phyloP scores from a whole-genome alignment of 2,888 invertebrate species.

The Polymixis lichenea region DNA sequence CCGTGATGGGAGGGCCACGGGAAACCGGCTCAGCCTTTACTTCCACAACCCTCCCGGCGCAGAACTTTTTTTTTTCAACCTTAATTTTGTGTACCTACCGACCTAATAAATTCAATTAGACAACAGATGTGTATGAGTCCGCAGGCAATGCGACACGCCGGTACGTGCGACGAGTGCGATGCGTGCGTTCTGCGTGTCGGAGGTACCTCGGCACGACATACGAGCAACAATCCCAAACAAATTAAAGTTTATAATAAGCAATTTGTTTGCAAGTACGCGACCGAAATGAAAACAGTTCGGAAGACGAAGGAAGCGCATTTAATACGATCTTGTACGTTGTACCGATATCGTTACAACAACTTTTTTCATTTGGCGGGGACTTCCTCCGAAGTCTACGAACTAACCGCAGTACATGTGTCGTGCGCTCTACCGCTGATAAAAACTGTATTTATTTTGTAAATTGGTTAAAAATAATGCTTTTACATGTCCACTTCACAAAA shows the following conservation, averaged over 20 bases:
- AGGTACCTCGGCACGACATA: background rate
- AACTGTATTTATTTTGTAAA: background rate
- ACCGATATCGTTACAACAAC: slow-evolving; percentile 25
- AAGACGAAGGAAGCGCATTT: slow-evolving; percentile 44
- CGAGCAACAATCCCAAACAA: slow-evolving; percentile 35
- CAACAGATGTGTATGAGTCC: too few species aligned
- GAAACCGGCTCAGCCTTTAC: too few species aligned
- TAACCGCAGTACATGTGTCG: background rate
- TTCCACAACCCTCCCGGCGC: too few species aligned
- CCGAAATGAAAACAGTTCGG: slow-evolving; percentile 38
- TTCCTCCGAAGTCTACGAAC: slow-evolving; percentile 5
- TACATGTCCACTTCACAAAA: background rate
- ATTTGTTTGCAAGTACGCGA: slow-evolving; percentile 58
- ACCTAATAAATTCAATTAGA: background rate
- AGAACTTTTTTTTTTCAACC: background rate
- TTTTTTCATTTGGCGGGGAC: slow-evolving; percentile 56
- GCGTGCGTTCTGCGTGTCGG: background rate
- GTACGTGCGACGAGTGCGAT: background rate
- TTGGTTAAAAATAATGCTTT: background rate
- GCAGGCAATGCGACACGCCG: background rate
- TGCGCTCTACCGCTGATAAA: background rate
- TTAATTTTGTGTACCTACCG: background rate
- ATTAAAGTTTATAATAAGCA: slow-evolving; percentile 65
- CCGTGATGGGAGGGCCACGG: too few species aligned
- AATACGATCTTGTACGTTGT: slow-evolving; percentile 30